phyloP scores from a whole-genome alignment of 2,888 invertebrate species.

The Ephialtes manifestator region DNA sequence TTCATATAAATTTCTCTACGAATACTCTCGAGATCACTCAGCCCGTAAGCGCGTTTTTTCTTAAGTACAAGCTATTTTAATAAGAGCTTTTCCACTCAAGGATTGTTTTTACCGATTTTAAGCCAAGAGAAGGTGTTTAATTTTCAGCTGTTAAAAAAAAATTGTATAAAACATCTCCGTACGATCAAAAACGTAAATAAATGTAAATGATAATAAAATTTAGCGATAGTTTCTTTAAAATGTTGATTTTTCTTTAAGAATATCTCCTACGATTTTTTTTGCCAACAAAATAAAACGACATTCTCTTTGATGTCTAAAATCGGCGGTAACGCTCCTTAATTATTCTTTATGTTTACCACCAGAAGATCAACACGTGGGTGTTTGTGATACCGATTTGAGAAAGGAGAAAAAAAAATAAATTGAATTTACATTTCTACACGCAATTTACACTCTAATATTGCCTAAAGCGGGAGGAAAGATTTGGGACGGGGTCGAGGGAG shows the following conservation, averaged over 20 bases:
- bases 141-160: no score
- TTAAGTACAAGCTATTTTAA: constrained; percentile 43
- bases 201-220: no score
- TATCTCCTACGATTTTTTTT: no score
- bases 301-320: no score
- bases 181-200: no score
- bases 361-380: constrained; percentile 23
- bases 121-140: no score
- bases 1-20: constrained; percentile 49
- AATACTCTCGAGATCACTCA: constrained; percentile 35
- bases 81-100: not conserved
- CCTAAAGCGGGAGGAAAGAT: constrained; percentile 40
- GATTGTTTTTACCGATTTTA: no score
- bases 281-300: no score
- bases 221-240: no score
- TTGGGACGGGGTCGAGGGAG: constrained; percentile 5
- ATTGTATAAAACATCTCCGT: no score
- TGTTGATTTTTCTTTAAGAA: no score
- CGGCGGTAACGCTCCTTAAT: no score
- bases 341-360: constrained; percentile 13
- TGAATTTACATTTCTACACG: not conserved
- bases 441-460: constrained; percentile 65
- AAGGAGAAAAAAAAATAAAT: constrained; percentile 7
- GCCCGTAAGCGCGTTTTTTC: constrained; percentile 4
- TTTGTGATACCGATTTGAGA: constrained; percentile 20